Evolutionary conservation across 2,797 vertebrate genomes (phyloP), one percentile per base, ranked within the genome.

Genomic region (Crocodylus rhombifer): DNA sequence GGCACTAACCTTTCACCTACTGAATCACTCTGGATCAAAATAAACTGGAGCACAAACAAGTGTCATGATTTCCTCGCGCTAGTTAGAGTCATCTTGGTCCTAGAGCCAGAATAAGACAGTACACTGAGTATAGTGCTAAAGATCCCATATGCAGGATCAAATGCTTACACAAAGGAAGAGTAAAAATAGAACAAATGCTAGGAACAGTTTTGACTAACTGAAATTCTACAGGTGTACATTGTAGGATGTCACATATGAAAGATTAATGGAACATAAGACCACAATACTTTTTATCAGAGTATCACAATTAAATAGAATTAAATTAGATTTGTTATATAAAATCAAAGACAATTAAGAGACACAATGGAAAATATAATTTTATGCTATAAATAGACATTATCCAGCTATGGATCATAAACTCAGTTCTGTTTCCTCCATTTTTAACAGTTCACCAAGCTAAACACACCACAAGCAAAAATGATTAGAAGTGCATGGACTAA

Each of bases 1-100:
- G 84, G 51, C 57, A 65, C 18, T 95, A 23, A 82, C 83, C 90
- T 95, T 93, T 95, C 91, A 86, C 80, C 88, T 95, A 87, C 86
- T 71, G 79, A 90, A 65, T 73, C 2, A 16, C 86, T 91, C 65
- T 84, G 64, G 75, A 86, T 80, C 77, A 82, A 93, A 93, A 92
- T 64, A 92, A 26, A 58, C 28, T 33, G 16, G 42, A 76, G 57
- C 63, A 95, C 90, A 96, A 97, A 87, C 77, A 92, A 90, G 36
- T 77, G 11, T 86, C 89, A 17, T 26, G 74, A 1, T 67, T 94
- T 93, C 84, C 63, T 65, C 51, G n/a, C 23, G 51, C 55, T 82
- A 87, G 56, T 61, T 67, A 60, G 55, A 61, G 14, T 88, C 84
- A 85, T 7, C 79, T 77, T 87, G 26, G 30, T 80, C 92, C 93